Evolutionary conservation across 2,888 invertebrate species (phyloP), one percentile per base, ranked within the genome.

Genomic region (Yponomeuta plumbellus): DNA sequence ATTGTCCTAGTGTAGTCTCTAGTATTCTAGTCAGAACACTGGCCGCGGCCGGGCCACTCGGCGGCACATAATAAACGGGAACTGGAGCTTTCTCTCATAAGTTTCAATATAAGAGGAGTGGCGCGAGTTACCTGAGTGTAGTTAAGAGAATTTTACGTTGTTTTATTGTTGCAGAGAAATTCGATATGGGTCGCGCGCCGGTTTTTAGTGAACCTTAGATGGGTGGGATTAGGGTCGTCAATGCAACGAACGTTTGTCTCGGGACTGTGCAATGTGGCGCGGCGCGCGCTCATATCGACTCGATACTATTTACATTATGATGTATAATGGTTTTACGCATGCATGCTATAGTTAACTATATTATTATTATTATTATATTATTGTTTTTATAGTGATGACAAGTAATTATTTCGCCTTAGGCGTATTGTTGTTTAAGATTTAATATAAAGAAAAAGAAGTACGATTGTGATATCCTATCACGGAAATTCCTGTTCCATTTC

Each of bases 381-480:
- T 78, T 76, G 75, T 75, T 79, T 80, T 82, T 76, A 80, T 75
- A 74, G 78, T 78, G 77, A 70, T 70, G 68, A 66, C 70, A 67
- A 65, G 67, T 70, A 66, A 69, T 70, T 66, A 69, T 68, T 67
- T 58, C 66, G 70, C 70, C 56, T 66, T 69, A 67, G 39, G 66
- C 71, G 71, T 74, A 66, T 68, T 68, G 77, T 79, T 76, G 80
- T 74, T 78, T 80, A 79, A 80, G 79, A 74, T 78, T 75, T 75
- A 76, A 69, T 72, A 69, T 68, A 71, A 71, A 68, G 70, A 71
- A 70, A 68, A 52, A 52, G 13, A 52, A 67, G 75, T 80, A 82
- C 79, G 76, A 85, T 85, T 88, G 88, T 88, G 88, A 88, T 88
- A 88, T 81, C 83, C 85, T 83, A 80, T 86, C 86, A 85, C 87